Base-by-base conservation (phyloP, 2,888 invertebrate genomes). In the Trichopoda pennipes region DNA sequence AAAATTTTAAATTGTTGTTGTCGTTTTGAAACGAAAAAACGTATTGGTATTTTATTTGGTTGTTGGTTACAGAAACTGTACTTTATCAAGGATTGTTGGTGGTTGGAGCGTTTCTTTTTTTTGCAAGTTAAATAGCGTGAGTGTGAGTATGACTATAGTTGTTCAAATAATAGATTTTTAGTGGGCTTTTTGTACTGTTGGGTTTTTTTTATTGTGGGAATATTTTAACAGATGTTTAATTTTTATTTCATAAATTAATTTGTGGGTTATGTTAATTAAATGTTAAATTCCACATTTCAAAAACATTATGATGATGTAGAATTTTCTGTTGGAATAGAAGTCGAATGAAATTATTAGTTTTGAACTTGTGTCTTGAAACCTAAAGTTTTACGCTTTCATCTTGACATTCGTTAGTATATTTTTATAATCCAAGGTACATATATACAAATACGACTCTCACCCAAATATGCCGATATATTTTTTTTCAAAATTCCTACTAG, bases 131-230 rank as follows among this genome's bases (percentile, higher is more conserved):
- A 72, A 56, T 38, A 64, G 51, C 42, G 56, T 42, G 56, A 21
- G 74, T 21, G 17, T 49, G 8, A 68, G 38, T 42, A 28, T n/a
- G n/a, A 42, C 21, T 44, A 23, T 28, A 8, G 28, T 16, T 2
- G 38, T 35, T 21, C 44, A 32, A 44, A 9, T 12, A 44, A n/a
- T 53, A 68, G 68, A 55, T 80, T 74, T 74, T 68, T 61, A 73
- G 74, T 73, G 73, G 73, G 0, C 69, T 74, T 61, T 28, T 10
- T 53, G 1, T 49, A 38, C 38, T 12, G 12, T 12, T 12, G 7
- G 28, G 51, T 35, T 49, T 51, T 32, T 2, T 3, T 28, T 17
- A 79, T 75, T 75, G 82, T 82, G 82, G 79, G 82, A 82, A 82
- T 75, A 23, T 21, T 60, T 49, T 6, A 72, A 79, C 75, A 82